Conservation (phyloP, 2,113 vertebrate species). For the Puma concolor region DNA sequence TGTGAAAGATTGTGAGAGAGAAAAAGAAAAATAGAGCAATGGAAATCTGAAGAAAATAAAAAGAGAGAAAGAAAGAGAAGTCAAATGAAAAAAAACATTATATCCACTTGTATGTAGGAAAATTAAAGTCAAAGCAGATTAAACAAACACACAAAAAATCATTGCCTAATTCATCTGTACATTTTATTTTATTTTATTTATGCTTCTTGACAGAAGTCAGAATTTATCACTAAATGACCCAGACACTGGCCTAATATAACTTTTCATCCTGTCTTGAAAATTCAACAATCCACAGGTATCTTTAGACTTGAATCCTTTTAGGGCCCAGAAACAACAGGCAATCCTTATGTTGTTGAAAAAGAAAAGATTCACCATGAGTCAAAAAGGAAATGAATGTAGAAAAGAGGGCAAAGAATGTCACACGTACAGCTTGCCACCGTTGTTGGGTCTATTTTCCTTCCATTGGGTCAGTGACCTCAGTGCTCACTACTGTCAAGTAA, state of each 20-base stretch:
- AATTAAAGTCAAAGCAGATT: background rate
- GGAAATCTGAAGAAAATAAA: background rate
- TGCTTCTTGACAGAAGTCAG: background rate
- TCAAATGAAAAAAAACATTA: constrained; percentile 38
- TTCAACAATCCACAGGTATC: background rate
- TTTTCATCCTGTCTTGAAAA: background rate
- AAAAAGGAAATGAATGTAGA: constrained; percentile 22
- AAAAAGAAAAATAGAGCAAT: background rate
- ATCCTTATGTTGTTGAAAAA: background rate
- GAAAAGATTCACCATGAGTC: background rate
- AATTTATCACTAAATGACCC: background rate
- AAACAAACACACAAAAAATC: background rate
- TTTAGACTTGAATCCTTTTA: background rate
- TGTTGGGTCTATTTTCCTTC: constrained; percentile 50
- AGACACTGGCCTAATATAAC: background rate
- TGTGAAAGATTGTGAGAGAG: background rate
- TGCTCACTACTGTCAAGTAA: constrained; percentile 31
- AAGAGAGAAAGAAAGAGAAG: background rate
- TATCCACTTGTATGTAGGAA: background rate
- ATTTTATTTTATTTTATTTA: background rate
- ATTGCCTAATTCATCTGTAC: background rate
- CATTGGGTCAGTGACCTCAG: background rate
- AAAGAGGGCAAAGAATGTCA: constrained; percentile 45
- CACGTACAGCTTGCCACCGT: background rate
- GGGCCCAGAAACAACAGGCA: background rate